Evolutionary conservation across 1,140 invertebrate genomes (phyloP), one percentile per base, ranked within the genome.

Genomic region (Zaprionus capensis): DNA sequence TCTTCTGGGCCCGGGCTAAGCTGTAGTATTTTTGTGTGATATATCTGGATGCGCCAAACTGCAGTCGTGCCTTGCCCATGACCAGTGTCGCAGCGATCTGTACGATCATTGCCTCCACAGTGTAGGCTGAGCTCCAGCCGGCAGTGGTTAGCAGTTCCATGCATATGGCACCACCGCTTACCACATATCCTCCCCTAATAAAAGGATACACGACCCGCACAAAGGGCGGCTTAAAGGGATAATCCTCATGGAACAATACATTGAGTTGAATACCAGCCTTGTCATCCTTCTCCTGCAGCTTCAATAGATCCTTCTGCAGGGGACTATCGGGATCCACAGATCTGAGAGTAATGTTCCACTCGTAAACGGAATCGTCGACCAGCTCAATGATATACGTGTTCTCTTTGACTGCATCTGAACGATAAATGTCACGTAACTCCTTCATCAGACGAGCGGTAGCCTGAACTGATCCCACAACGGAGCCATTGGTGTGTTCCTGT

Each of bases 121-220:
- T 99, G 93, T 99, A 99, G 11, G 99, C 99, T 74, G 98, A 99
- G 84, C 98, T 99, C 99, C 99, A 99, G 63, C 99, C 99, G 94
- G 99, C 99, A 94, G 99, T 99, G 17, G 99, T 99, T 24, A 99
- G 93, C 64, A 99, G 94, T 93, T 99, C 99, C 99, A 99, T 99
- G 93, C 99, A 99, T 82, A 99, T 99, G 63, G 99, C 99, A 56
- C 99, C 98, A 46, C 97, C 96, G 11, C 97, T 95, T 66, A 97
- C 92, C 14, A 97, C 96, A 91, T 97, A 97, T 66, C 96, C 96
- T 64, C 95, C 95, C 38, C 17, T n/a, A 26, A 24, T 41, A 41
- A 22, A 36, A 44, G 99, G 99, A 95, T 98, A 96, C 22, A 99
- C 98, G 22, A 99, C 98, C 80, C 98, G 94, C 7, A 97, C 98